Evolutionary conservation across 2,797 vertebrate species (phyloP), one percentile per base, ranked within the genome.

Genomic region (Coccyzus lansbergi): DNA sequence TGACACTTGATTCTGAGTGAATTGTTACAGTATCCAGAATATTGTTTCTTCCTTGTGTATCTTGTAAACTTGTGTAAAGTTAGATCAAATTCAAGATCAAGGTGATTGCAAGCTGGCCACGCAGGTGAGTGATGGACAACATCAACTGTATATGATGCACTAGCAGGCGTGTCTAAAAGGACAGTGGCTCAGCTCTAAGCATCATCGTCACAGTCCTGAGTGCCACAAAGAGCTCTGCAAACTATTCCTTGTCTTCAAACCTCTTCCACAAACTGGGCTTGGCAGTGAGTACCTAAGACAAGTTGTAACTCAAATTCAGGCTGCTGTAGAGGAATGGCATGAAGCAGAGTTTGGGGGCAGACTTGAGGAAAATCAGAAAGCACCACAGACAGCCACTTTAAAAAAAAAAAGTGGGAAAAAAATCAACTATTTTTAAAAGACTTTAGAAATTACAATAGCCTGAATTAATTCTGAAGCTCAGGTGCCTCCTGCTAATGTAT

Each of bases 281-380:
- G 28, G 24, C 25, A 46, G 33, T 1, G 4, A 18, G 24, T 53
- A 49, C 38, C 44, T 24, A 17, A 52, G 44, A 31, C 0, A 0
- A 58, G 26, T 38, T 69, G 16, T 40, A 58, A 38, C 28, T 22
- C 51, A 15, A 55, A 55, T 59, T 70, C 34, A 65, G 63, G 46
- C 38, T 75, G 48, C 69, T 36, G 63, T 28, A 26, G 34, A 65
- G 68, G 31, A 90, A 19, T 46, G 69, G 11, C 16, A 22, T 3
- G 16, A 58, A 26, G 36, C 29, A 40, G 68, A 60, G 22, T 1
- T 56, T 40, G 28, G 21, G 25, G 21, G 12, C 38, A 38, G 38
- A 38, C 9, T 38, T 49, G 64, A 64, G 36, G 64, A 76, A 81
- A 63, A 24, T 5, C 26, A 12, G 51, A 82, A 92, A 76, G 7